Evolutionary conservation across 2,113 vertebrate species (phyloP), one percentile per base, ranked within the genome.

Genomic region (Sporophila hypoxantha): DNA sequence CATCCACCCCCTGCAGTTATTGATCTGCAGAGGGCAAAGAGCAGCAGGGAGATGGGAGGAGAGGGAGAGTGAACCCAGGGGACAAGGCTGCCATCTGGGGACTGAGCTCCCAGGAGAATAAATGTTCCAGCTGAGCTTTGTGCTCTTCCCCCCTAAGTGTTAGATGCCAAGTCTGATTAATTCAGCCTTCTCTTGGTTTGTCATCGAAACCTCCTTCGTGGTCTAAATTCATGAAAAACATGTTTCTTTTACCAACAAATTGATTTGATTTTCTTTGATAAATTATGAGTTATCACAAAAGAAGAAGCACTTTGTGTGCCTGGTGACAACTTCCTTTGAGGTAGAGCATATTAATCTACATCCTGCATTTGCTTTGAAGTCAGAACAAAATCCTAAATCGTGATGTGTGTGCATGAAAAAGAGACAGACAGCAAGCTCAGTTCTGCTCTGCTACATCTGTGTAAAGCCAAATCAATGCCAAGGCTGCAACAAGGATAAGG

Each of bases 181-280:
- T 76, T 61, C 50, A 88, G 30, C 60, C 27, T 70, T 73, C 85
- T 76, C 75, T n/a, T 88, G 76, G 70, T 92, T 86, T 92, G 67
- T 86, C 92, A 91, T 73, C 2, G 5, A 84, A 92, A 88, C 52
- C 80, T 91, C 79, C 26, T 3, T 59, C 20, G 56, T 56, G 87
- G 90, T 90, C 88, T 88, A 90, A 86, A 92, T 84, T 93, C 22
- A 60, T 78, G 56, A 82, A 88, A 95, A 93, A 84, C 88, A 69
- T 86, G 90, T 88, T 94, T 91, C 91, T 91, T 90, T 92, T 95
- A 82, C 91, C 75, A 92, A 93, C 88, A 93, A 95, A 93, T 94
- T 93, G 88, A 90, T 90, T 84, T 93, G 90, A 95, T 95, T 93
- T 95, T 93, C 95, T 95, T 94, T 95, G 91, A 95, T 95, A 92